Evolutionary conservation across 1,140 invertebrate species (phyloP), one percentile per base, ranked within the genome.

Genomic region (Drosophila obscura): DNA sequence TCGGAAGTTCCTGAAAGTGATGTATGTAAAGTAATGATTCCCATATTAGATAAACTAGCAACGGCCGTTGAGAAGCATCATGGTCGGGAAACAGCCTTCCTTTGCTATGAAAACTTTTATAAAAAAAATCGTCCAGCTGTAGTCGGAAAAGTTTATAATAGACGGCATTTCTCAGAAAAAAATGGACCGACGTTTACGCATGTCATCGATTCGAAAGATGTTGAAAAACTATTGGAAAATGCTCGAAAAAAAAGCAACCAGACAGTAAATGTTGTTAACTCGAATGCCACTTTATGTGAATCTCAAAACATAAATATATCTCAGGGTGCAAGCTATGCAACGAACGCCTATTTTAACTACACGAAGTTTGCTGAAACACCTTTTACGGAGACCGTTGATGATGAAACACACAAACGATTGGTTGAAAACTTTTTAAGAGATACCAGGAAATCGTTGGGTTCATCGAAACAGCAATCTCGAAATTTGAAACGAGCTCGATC

Each of bases 1-100:
- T 26, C 73, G 8, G 45, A 77, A 26, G 28, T 90, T 3, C 66
- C 77, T 0, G 66, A 74, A 5, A 31, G 73, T 41, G 73, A 89
- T 24, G 51, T 72, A 0, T 73, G 65, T 48, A 89, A 91, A 61
- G 65, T 91, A 53, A 64, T 91, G 67, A 51, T 66, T 1, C 77
- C 67, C 9, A 73, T 91, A 11, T 66, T 91, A 1, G 72, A 74
- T 13, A 90, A 77, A 26, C 52, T 91, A 5, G 80, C 87, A 3
- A 67, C 55, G 22, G 87, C 90, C 5, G 80, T 91, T 66, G 90
- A 91, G 52, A 73, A 73, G 5, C 80, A 91, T 52, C 90, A 91
- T 44, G 90, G 90, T 7, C 75, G 90, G 0, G 77, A 83, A 50
- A 44, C 55, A 4, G 35, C 87, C 0, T 85, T 80, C 35, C 69